Percentiles rank a stretch among this genome's conserved stretches.
These are phyloP conservation scores for Dipodomys ordii DNA, from an alignment of 2,113 vertebrate species.

Conservation along the genomic window DNA sequence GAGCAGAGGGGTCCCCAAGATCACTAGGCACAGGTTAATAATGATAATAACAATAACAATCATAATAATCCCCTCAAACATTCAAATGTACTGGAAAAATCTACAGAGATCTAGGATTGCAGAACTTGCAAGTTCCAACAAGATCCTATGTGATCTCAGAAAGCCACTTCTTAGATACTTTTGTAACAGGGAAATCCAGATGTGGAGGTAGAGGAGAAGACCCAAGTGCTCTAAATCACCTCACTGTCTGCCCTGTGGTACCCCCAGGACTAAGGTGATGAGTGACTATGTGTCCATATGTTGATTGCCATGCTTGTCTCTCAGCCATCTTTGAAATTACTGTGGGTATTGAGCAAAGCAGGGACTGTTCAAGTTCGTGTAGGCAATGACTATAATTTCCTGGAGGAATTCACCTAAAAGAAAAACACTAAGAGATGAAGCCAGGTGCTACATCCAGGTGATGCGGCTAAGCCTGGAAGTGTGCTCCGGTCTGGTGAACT, in stretches of 20 bases:
- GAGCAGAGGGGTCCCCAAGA: background rate
- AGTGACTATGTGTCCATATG: background rate
- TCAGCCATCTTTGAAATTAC: background rate
- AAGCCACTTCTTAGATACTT: background rate
- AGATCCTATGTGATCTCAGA: background rate
- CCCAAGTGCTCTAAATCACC: too few species aligned
- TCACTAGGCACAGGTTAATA: background rate
- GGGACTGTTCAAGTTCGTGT: background rate
- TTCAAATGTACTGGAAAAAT: background rate
- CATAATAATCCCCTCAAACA: background rate
- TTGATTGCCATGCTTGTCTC: background rate
- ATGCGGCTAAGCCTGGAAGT: background rate
- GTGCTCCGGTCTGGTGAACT: background rate
- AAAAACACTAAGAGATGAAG: background rate
- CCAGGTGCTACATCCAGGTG: background rate
- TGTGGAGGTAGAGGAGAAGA: background rate
- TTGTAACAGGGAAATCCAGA: background rate
- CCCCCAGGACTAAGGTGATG: background rate
- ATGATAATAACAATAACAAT: too few species aligned
- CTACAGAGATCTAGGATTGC: background rate
- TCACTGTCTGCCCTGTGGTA: background rate
- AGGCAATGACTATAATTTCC: background rate
- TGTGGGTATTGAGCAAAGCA: too few species aligned
- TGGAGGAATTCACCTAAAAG: background rate
- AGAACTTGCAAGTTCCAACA: background rate